These are phyloP conservation scores for Acronicta aceris DNA, from an alignment of 2,888 invertebrate genomes.

Conservation along the genomic window DNA sequence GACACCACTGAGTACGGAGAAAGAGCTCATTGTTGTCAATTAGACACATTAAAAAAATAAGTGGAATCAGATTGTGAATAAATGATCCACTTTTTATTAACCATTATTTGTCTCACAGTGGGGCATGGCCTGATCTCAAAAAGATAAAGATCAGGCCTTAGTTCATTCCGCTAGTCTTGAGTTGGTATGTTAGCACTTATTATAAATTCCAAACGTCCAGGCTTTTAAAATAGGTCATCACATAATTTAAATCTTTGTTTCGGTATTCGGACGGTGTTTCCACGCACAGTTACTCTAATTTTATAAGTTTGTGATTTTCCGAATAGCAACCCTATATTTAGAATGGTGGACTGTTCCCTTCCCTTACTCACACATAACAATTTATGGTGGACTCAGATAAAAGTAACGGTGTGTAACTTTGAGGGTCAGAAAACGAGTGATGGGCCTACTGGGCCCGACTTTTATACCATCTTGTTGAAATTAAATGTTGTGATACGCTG, in stretches of 20 bases:
- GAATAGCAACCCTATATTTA: constrained; percentile 41
- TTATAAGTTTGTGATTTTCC: constrained; percentile 1
- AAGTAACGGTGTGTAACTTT: constrained; percentile 32
- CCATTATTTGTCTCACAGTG: neutral
- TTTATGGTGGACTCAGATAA: constrained; percentile 47
- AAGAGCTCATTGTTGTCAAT: constrained; percentile 45
- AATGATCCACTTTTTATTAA: neutral
- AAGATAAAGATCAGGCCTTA: no score
- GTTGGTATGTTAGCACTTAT: no score
- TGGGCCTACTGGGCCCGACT: constrained; percentile 45
- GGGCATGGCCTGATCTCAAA: no score
- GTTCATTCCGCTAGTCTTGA: no score
- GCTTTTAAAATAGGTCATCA: no score
- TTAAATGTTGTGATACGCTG: constrained; percentile 60
- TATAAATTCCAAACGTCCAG: no score
- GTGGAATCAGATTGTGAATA: constrained; percentile 6
- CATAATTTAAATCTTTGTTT: no score
- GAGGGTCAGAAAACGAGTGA: constrained; percentile 49
- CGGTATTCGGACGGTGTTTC: no score
- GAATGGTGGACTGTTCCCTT: constrained; percentile 56
- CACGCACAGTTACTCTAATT: no score
- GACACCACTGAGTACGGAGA: constrained; percentile 41
- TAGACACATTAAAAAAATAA: constrained; percentile 17
- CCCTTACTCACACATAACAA: constrained; percentile 66
- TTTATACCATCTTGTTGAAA: constrained; percentile 51